These are phyloP conservation scores for Mus spretus DNA, from an alignment of 2,797 vertebrate genomes.

Conservation along the genomic window DNA sequence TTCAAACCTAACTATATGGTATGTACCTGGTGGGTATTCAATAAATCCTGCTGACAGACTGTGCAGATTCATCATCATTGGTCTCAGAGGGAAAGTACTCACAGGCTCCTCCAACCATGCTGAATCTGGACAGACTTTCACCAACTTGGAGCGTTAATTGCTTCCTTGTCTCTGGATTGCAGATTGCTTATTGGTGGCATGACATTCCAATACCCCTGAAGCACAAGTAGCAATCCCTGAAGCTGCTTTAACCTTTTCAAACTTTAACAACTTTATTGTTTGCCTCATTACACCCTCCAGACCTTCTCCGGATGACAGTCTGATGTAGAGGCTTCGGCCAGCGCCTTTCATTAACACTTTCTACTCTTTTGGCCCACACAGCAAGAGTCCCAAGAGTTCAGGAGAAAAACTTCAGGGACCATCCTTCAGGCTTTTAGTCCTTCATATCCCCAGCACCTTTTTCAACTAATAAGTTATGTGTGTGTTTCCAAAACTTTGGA, in stretches of 20 bases:
- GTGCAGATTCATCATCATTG: slow-evolving; percentile 31
- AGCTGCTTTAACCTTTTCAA: slow-evolving; percentile 82
- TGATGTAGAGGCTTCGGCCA: background rate
- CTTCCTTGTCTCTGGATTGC: slow-evolving; percentile 65
- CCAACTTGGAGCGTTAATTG: slow-evolving; percentile 56
- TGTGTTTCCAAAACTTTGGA: slow-evolving; percentile 18
- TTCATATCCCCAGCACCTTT: background rate
- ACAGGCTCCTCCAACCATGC: background rate
- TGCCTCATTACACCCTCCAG: slow-evolving; percentile 71
- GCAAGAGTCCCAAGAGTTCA: background rate
- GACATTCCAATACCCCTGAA: slow-evolving; percentile 60
- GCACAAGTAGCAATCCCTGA: slow-evolving; percentile 65
- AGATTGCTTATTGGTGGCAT: slow-evolving; percentile 65
- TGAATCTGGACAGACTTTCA: slow-evolving; percentile 5
- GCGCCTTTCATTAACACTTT: slow-evolving; percentile 62
- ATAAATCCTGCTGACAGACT: slow-evolving; percentile 66
- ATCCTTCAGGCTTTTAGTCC: background rate
- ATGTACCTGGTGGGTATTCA: background rate
- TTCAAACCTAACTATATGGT: slow-evolving; percentile 47
- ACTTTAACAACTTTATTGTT: slow-evolving; percentile 73
- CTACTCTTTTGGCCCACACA: background rate
- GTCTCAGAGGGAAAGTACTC: slow-evolving; percentile 66
- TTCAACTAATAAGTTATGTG: slow-evolving; percentile 27
- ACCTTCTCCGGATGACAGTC: slow-evolving; percentile 52
- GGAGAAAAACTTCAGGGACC: background rate